phyloP scores from a whole-genome alignment of 1,140 invertebrate genomes.

The Maniola jurtina region DNA sequence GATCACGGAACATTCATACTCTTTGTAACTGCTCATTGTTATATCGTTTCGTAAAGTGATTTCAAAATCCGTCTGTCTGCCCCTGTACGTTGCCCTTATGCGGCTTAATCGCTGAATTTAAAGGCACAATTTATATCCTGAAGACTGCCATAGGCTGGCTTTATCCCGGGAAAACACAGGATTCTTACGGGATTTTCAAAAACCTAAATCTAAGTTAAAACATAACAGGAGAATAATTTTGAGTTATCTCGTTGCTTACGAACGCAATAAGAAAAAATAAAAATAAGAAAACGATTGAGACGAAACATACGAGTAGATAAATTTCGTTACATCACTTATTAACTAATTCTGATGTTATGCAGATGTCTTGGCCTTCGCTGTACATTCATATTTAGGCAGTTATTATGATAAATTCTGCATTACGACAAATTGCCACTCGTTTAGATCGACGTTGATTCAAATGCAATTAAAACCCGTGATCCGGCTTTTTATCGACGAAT shows the following conservation, averaged over 20 bases:
- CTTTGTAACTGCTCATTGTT: conserved; percentile 42
- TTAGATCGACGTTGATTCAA: conserved; percentile 12
- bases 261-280: conserved; percentile 17
- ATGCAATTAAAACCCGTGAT: conserved; percentile 17
- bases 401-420: conserved; percentile 21
- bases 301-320: neutral
- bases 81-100: too few species aligned
- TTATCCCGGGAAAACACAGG: too few species aligned
- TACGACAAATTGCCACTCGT: conserved; percentile 20
- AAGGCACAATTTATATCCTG: too few species aligned
- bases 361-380: conserved; percentile 16
- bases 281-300: conserved; percentile 6
- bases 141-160: too few species aligned
- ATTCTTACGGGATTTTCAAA: too few species aligned
- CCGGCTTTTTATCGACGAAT: conserved; percentile 3
- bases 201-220: too few species aligned
- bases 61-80: conserved; percentile 10
- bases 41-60: conserved; percentile 48
- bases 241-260: conserved; percentile 19
- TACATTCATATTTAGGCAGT: neutral
- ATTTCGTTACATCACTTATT: conserved; percentile 10
- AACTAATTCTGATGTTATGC: conserved; percentile 16
- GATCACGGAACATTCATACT: conserved; percentile 53
- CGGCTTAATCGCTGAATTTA: too few species aligned
- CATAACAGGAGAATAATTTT: neutral